Percentiles rank a stretch among this genome's conserved stretches.
Evolutionary conservation across 2,113 vertebrate species (phyloP).

Genomic region (Nothobranchius furzeri): DNA sequence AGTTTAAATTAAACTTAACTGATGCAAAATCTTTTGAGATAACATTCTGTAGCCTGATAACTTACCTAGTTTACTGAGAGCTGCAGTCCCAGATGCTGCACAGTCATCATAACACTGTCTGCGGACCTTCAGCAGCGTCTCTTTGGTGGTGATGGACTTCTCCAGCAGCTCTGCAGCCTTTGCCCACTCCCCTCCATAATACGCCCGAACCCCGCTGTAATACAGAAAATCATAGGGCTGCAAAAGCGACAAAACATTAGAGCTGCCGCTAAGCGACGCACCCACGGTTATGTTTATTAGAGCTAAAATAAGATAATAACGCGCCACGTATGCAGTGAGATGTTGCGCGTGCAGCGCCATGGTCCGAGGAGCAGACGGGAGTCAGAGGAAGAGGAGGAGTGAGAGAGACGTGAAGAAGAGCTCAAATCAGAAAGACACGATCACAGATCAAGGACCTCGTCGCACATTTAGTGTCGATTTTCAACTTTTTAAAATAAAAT

Average conservation of each 20-base stretch:
- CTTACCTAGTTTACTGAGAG: conserved; percentile 55
- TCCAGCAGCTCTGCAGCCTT: conserved; percentile 86
- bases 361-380: conserved; percentile 27
- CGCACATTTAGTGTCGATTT: background rate
- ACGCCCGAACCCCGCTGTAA: conserved; percentile 87
- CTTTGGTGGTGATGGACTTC: conserved; percentile 81
- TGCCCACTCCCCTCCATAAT: conserved; percentile 85
- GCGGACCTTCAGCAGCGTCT: conserved; percentile 71
- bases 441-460: background rate
- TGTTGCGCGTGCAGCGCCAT: conserved; percentile 69
- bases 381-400: conserved; percentile 43
- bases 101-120: conserved; percentile 76
- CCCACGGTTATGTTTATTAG: background rate
- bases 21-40: background rate
- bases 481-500: too few relatives aligned
- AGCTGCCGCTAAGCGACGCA: conserved; percentile 11
- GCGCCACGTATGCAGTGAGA: conserved; percentile 80
- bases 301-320: conserved; percentile 21
- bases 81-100: conserved; percentile 53
- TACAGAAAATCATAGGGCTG: conserved; percentile 85
- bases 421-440: conserved; percentile 23
- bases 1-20: background rate
- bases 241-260: conserved; percentile 48
- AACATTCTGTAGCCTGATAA: conserved; percentile 3
- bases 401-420: conserved; percentile 12